Conservation (phyloP, 2,888 invertebrate species). For the Lycophotia porphyrea region DNA sequence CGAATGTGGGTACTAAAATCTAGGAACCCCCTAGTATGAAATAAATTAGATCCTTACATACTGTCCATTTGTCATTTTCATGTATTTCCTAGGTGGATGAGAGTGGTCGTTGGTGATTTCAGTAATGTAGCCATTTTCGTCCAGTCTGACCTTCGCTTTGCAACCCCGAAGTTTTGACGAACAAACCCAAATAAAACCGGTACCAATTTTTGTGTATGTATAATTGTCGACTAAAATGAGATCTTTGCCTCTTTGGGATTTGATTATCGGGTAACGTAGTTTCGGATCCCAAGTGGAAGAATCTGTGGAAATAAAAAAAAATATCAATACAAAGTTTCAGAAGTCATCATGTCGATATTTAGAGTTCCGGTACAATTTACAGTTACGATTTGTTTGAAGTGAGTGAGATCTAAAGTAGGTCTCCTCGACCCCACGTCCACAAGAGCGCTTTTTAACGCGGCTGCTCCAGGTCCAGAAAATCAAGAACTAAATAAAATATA, state of each 20-base stretch:
- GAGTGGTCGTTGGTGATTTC: constrained; percentile 45
- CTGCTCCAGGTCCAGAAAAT: neutral
- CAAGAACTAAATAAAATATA: neutral
- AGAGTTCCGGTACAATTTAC: neutral
- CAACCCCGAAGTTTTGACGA: constrained; percentile 54
- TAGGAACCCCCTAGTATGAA: neutral
- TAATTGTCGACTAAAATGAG: constrained; percentile 71
- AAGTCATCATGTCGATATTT: neutral
- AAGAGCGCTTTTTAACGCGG: neutral
- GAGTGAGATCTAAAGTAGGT: neutral
- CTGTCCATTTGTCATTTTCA: constrained; percentile 27
- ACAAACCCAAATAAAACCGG: constrained; percentile 67
- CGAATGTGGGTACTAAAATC: neutral
- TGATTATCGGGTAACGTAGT: constrained; percentile 58
- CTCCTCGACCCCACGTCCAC: neutral
- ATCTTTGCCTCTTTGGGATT: constrained; percentile 71
- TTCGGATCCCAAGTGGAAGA: neutral
- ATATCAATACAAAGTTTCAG: neutral
- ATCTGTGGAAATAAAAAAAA: constrained; percentile 25
- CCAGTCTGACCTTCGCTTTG: constrained; percentile 63
- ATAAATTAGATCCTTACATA: constrained; percentile 25
- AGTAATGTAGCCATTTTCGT: constrained; percentile 35
- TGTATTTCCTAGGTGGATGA: constrained; percentile 55
- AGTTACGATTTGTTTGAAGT: neutral
- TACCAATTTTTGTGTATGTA: constrained; percentile 65